Evolutionary conservation across 2,797 vertebrate genomes (phyloP), one percentile per base, ranked within the genome.

Genomic region (Megaceryle alcyon): DNA sequence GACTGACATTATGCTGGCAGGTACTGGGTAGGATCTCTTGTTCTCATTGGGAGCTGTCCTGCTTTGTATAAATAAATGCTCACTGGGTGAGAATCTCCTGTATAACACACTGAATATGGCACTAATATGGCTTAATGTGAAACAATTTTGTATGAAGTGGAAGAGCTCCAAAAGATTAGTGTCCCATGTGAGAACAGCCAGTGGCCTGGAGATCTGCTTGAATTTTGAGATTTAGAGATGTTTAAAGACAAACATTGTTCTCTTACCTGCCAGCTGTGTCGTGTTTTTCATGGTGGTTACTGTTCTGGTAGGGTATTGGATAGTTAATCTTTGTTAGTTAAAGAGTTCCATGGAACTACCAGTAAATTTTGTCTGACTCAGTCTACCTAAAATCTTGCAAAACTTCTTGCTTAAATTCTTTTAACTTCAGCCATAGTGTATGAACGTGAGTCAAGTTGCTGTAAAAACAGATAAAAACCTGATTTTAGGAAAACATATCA

Each of bases 1-100:
- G 28, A 35, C 59, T 20, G 7, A 8, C 14, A 8, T 12, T 22
- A 9, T 17, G 20, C 46, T 81, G 76, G 44, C 69, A 78, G 69
- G 48, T 75, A 2, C 51, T 73, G 72, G 19, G 76, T 75, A 37
- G 89, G 76, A 48, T 71, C 61, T 92, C 94, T 92, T 13, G 5
- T 68, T 96, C 76, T 92, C 33, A 5, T 90, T 95, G 94, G 88
- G 88, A 92, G 72, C 71, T 90, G 41, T 78, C 19, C 43, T 78
- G 69, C 72, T 57, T n/a, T 5, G 2, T 70, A 22, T 51, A 53
- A 86, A 22, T 51, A 53, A 86, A 46, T 49, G 25, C 29, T 73
- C 63, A 19, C 2, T 82, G 87, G 43, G 68, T 91, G 64, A 72
- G 20, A 61, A 4, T 54, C 37, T 53, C 29, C 61, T 51, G 26